Percentiles rank a stretch among this genome's conserved stretches.
Evolutionary conservation across 1,140 invertebrate species (phyloP).

Genomic region (Atta cephalotes): DNA sequence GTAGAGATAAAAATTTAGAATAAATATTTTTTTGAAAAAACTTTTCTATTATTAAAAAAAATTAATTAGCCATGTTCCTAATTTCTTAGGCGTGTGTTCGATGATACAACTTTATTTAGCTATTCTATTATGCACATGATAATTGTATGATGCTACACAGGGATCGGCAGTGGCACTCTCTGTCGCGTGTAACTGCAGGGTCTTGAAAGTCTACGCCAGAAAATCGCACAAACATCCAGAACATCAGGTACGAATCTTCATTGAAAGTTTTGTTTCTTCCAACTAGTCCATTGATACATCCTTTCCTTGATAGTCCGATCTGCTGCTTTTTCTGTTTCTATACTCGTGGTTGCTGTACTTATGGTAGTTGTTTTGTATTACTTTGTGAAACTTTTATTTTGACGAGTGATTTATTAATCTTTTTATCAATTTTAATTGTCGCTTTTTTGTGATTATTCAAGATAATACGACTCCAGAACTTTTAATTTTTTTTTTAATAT

Average conservation of each 20-base stretch:
- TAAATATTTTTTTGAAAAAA: neutral
- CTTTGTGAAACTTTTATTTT: neutral
- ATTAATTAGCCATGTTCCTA: too few species aligned
- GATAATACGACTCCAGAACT: neutral
- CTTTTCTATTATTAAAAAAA: neutral
- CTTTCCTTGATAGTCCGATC: neutral
- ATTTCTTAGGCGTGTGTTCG: too few species aligned
- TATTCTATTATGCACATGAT: neutral
- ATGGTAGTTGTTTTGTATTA: neutral
- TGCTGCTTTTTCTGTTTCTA: neutral
- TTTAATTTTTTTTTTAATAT: neutral
- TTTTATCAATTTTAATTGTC: neutral
- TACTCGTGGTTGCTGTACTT: neutral
- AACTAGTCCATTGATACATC: neutral
- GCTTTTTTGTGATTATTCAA: neutral
- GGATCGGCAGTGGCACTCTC: constrained; percentile 88
- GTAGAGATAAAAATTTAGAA: neutral
- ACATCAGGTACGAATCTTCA: constrained; percentile 78
- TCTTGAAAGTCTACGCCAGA: constrained; percentile 87
- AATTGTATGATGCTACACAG: constrained; percentile 77
- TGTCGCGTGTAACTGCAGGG: constrained; percentile 89
- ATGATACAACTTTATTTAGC: neutral
- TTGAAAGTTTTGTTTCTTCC: neutral
- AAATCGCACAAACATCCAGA: constrained; percentile 83
- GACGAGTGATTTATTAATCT: neutral